A percentile compares a stretch with the other conserved stretches of the same genome.
Conservation (phyloP, 2,113 vertebrate species). For the Sigmodon hispidus region DNA sequence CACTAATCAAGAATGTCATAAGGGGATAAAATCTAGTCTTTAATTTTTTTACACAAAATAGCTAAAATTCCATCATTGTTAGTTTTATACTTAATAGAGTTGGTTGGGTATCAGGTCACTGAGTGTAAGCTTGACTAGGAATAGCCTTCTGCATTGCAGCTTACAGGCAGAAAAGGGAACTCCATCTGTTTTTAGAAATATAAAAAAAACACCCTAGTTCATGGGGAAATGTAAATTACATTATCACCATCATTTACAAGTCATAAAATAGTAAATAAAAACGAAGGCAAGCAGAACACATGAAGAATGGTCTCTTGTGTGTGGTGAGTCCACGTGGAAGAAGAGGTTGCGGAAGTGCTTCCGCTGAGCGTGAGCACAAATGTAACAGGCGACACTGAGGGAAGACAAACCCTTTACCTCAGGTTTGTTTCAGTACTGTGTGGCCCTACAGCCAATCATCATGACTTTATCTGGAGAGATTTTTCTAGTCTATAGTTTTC, state of each 20-base stretch:
- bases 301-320: not conserved
- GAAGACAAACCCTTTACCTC: conserved; percentile 19
- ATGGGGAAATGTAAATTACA: not conserved
- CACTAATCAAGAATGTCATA: conserved; percentile 34
- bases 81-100: conserved; percentile 2
- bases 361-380: conserved; percentile 28
- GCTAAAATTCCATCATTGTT: conserved; percentile 2
- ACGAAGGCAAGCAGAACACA: not conserved
- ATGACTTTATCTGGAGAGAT: conserved; percentile 9
- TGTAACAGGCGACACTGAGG: conserved; percentile 4
- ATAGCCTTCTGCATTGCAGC: not conserved
- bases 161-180: conserved; percentile 45
- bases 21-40: conserved; percentile 50
- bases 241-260: conserved; percentile 13
- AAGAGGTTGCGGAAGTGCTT: not conserved
- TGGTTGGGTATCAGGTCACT: conserved; percentile 28
- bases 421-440: conserved; percentile 22
- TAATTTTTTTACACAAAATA: conserved; percentile 45
- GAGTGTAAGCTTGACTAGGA: conserved; percentile 50
- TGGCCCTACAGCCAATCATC: not conserved
- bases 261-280: conserved; percentile 42
- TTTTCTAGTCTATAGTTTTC: conserved; percentile 36
- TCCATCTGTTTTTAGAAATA: conserved; percentile 21
- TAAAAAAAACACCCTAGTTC: not conserved
- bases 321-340: not conserved